These are phyloP conservation scores for Drosophila pallidifrons DNA, from an alignment of 1,140 invertebrate genomes.

Conservation along the genomic window DNA sequence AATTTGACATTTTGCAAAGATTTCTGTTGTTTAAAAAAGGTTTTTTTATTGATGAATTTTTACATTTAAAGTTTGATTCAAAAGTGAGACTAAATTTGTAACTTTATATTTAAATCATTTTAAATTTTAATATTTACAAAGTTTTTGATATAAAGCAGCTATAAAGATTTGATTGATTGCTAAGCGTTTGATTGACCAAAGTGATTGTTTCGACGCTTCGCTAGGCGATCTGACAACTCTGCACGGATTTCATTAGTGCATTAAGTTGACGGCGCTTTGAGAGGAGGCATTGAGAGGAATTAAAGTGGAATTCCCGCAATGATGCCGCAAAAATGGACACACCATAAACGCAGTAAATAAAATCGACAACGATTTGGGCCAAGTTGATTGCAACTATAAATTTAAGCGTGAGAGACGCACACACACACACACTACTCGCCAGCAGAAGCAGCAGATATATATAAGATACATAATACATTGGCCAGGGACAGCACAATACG, in stretches of 20 bases:
- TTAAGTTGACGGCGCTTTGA: constrained; percentile 19
- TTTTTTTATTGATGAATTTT: no score
- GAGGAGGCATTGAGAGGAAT: constrained; percentile 1
- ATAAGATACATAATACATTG: constrained; percentile 33
- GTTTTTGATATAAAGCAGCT: no score
- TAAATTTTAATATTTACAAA: no score
- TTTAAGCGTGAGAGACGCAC: constrained; percentile 19
- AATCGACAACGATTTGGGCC: constrained; percentile 35
- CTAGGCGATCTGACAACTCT: constrained; percentile 8
- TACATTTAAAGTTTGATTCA: no score
- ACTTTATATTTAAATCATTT: no score
- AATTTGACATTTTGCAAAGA: no score
- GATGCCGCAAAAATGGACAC: constrained; percentile 24
- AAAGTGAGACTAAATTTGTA: no score
- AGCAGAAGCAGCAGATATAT: constrained; percentile 23
- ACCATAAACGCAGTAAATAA: constrained; percentile 32
- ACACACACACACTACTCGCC: constrained; percentile 7
- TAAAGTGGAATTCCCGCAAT: constrained; percentile 20
- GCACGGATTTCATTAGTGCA: constrained; percentile 8
- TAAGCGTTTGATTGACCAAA: no score
- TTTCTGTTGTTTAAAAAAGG: no score
- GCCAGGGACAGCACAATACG: background rate
- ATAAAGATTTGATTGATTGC: no score
- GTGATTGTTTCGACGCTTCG: background rate
- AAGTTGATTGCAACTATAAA: constrained; percentile 54